These are phyloP conservation scores for Lepidurus arcticus DNA, from an alignment of 1,140 invertebrate genomes.

Conservation along the genomic window DNA sequence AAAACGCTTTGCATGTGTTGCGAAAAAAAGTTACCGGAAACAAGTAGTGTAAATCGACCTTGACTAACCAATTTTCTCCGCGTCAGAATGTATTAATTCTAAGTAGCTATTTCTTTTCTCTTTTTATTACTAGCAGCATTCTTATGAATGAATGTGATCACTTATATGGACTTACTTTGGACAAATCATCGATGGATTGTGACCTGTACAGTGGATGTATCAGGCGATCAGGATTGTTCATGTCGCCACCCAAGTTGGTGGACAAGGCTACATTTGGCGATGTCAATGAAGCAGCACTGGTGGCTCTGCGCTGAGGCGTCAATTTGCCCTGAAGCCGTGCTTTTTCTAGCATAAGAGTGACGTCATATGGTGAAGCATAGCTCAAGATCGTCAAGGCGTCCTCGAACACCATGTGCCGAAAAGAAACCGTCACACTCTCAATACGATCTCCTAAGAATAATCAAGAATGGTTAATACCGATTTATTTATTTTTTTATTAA, in stretches of 20 bases:
- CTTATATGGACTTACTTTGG: constrained; percentile 43
- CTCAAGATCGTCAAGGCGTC: constrained; percentile 82
- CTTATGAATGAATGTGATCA: background rate
- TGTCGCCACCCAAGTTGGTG: constrained; percentile 44
- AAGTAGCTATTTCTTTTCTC: background rate
- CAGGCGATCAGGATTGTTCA: constrained; percentile 48
- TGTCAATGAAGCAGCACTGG: constrained; percentile 44
- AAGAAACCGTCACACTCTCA: constrained; percentile 73
- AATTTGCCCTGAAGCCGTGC: constrained; percentile 36
- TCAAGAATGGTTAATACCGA: constrained; percentile 15
- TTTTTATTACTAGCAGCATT: background rate
- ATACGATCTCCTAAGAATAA: constrained; percentile 72
- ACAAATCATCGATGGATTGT: constrained; percentile 59
- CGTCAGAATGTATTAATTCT: background rate
- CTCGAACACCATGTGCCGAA: constrained; percentile 80
- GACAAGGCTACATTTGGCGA: constrained; percentile 42
- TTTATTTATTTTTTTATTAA: constrained; percentile 25
- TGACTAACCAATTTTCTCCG: background rate
- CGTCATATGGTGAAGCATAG: constrained; percentile 86
- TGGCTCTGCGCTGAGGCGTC: constrained; percentile 38
- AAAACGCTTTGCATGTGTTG: background rate
- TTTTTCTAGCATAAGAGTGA: constrained; percentile 61
- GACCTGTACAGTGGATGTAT: constrained; percentile 62
- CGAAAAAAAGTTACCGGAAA: background rate
- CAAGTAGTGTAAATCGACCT: background rate